Base-by-base conservation (phyloP, 1,140 invertebrate species). In the Chrysoperla carnea region DNA sequence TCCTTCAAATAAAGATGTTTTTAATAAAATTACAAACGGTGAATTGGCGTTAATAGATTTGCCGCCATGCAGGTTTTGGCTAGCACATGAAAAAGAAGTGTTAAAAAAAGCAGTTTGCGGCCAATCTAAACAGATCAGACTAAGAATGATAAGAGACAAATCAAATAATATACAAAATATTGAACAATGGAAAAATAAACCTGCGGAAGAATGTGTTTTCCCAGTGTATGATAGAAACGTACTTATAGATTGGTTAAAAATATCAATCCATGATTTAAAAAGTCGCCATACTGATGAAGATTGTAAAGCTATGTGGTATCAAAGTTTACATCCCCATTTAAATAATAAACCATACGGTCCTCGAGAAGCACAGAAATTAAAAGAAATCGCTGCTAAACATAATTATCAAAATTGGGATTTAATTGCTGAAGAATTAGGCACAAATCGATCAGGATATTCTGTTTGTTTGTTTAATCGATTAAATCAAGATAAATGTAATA, bases 401-500 rank as follows among this genome's bases (percentile, higher is more conserved):
- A 59, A 70, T 0, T 55, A 50, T 46, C 68, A 78, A 52, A 61
- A 81, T 50, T 84, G 79, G 81, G 66, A 73, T 37, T 36, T 42
- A 1, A 78, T 82, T 48, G 72, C 76, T 0, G 39, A 55, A 35
- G 52, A 65, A 49, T 48, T 82, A 9, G 54, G 56, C 1, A 76
- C 66, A 12, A 61, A 64, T 3, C 62, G 79, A 29, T 72, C 71
- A 12, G 72, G 67, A 7, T 81, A 76, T 52, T 75, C 78, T 48
- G 75, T 72, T 50, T 78, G 77, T 54, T 62, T 78, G 4, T 71
- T 76, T 48, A 77, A 67, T 50, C 66, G 70, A 14, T 70, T 67
- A 1, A 64, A 66, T 40, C 57, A 67, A 49, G 59, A 57, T 45
- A 57, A 49, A 45, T 53, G 55, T 44, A 54, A 48, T 44, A 50